A percentile compares a stretch with the other conserved stretches of the same genome.
These are phyloP conservation scores for Peromyscus eremicus DNA, from an alignment of 2,797 vertebrate species.

Conservation along the genomic window DNA sequence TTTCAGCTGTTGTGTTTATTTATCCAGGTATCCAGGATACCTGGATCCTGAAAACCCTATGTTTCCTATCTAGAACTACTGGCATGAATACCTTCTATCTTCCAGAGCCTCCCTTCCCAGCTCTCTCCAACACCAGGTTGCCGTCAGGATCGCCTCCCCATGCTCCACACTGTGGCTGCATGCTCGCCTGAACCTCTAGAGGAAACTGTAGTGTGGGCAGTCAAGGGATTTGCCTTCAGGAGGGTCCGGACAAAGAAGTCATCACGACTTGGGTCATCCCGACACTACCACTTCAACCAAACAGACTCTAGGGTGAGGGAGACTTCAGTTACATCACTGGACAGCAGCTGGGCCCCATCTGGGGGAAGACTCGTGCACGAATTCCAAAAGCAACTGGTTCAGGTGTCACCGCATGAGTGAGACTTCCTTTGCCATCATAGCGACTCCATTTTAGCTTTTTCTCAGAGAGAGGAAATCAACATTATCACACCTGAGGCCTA, in stretches of 20 bases:
- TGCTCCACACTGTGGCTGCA: not conserved
- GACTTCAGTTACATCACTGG: not conserved
- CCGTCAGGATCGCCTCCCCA: not conserved
- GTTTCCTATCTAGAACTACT: accelerated
- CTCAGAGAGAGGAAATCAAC: slow-evolving; percentile 13
- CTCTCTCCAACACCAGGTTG: not conserved
- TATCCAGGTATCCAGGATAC: not conserved
- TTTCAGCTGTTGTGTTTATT: not conserved
- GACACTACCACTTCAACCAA: not conserved
- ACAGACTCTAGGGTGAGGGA: not conserved
- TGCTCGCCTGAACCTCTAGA: not conserved
- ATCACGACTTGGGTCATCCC: not conserved
- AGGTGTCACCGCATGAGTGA: not conserved
- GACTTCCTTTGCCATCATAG: not conserved
- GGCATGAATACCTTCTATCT: not conserved
- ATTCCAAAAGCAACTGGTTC: not conserved
- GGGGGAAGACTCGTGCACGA: not conserved
- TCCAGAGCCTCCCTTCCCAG: not conserved
- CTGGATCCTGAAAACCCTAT: not conserved
- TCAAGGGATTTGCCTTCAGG: not conserved
- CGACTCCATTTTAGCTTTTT: slow-evolving; percentile 46
- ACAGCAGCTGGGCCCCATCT: not conserved
- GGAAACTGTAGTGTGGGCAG: not conserved
- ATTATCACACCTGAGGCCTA: slow-evolving; percentile 13
- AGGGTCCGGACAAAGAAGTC: not conserved